Conservation (phyloP, 2,113 vertebrate genomes). For the Nibea coibor region DNA sequence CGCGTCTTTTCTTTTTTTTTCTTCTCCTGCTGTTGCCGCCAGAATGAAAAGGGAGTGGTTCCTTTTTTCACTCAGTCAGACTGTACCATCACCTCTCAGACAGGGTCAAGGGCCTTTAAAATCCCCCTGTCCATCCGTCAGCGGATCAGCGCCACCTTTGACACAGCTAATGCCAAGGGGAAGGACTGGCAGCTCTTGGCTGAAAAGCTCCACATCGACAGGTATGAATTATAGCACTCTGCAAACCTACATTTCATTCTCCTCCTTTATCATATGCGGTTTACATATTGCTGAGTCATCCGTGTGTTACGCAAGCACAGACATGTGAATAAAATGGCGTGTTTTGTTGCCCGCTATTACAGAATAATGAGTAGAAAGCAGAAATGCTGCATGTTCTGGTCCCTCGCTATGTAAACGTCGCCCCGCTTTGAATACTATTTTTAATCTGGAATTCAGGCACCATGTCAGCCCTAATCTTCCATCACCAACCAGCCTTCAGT, state of each 20-base stretch:
- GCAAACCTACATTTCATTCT: constrained; percentile 8
- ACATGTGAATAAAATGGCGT: neutral
- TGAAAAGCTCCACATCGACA: constrained; percentile 94
- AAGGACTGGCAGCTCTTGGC: constrained; percentile 99
- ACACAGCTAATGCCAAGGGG: constrained; percentile 93
- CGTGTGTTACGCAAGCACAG: neutral
- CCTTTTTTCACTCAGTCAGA: constrained; percentile 92
- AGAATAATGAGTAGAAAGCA: constrained; percentile 27
- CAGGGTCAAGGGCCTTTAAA: constrained; percentile 96
- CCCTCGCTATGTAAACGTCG: constrained; percentile 16
- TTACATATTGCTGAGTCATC: constrained; percentile 12
- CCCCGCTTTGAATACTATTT: constrained; percentile 57
- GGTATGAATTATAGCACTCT: constrained; percentile 80
- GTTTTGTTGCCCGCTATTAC: constrained; percentile 28
- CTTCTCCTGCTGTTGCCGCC: neutral
- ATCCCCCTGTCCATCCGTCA: constrained; percentile 96
- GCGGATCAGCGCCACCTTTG: constrained; percentile 96
- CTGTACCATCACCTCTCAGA: constrained; percentile 90
- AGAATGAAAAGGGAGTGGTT: constrained; percentile 91
- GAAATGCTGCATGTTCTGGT: neutral
- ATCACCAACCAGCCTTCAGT: constrained; percentile 64
- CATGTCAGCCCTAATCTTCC: constrained; percentile 58
- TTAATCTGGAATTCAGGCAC: constrained; percentile 63
- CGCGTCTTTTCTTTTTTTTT: neutral
- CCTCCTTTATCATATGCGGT: neutral